Conservation (phyloP, 2,797 vertebrate genomes). For the Pristis pectinata region DNA sequence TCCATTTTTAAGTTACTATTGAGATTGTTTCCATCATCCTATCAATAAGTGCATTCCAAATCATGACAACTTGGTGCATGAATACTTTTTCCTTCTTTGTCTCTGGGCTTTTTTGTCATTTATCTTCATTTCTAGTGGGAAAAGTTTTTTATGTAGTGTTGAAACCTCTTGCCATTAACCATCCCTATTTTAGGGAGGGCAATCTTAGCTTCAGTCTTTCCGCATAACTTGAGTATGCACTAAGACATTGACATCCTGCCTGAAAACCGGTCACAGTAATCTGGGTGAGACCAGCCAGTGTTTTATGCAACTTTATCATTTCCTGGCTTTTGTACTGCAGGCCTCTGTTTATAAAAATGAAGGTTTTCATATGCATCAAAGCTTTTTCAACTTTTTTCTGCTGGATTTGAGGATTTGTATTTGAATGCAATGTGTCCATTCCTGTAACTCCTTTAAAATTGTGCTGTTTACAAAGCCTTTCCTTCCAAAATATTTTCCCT, state of each 20-base stretch:
- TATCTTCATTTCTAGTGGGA: background rate
- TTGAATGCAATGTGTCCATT: background rate
- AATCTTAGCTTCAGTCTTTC: background rate
- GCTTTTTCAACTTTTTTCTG: background rate
- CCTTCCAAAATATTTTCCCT: background rate
- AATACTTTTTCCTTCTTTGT: background rate
- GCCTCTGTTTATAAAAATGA: background rate
- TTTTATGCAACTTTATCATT: background rate
- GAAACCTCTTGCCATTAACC: background rate
- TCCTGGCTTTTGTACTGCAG: background rate
- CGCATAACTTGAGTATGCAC: background rate
- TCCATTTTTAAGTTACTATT: background rate
- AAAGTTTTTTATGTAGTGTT: background rate
- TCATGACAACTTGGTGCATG: background rate
- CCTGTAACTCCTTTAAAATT: background rate
- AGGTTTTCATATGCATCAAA: background rate
- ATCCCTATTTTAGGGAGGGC: background rate
- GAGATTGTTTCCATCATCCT: background rate
- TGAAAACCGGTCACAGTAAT: background rate
- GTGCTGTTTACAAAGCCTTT: background rate
- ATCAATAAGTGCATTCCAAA: background rate
- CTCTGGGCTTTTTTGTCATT: background rate
- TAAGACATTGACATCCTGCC: background rate
- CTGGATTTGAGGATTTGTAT: background rate
- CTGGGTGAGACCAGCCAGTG: background rate